Base-by-base conservation (phyloP, 2,113 vertebrate species). In the Azemiops feae region DNA sequence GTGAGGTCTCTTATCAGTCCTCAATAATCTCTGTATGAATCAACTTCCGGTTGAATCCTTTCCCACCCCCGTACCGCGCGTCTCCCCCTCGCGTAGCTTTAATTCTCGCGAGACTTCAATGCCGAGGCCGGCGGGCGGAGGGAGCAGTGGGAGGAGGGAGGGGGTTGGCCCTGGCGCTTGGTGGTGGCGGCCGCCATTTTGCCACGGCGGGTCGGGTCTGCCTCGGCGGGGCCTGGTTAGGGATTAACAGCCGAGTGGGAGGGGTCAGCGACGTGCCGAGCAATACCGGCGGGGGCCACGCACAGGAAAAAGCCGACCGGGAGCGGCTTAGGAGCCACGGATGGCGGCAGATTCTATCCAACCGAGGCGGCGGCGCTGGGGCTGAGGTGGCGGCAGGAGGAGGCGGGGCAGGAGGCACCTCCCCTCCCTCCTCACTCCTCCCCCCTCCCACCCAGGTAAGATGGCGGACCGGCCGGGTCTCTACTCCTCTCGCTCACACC, bases 321-420 rank as follows among this genome's bases (percentile, higher is more conserved):
- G 39, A 43, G 91, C 57, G 39, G 52, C 54, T 47, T 55, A 52
- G 81, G 91, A 91, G 91, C 91, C 14, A 27, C 88, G 91, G 93
- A 94, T 94, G 91, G 91, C 93, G 58, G 57, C 85, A 91, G 93
- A 94, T 94, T 87, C 86, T 89, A 39, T 92, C 45, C 93, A 88
- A 85, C 93, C 88, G 88, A 89, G 91, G 88, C 91, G 93, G 91
- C 89, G 93, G 91, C 91, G 91, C 88, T 94, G 91, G 91, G 93
- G 93, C 93, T 89, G 93, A 92, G 93, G 93, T 90, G 93, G 91
- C 93, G 91, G 93, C 88, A 93, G 92, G 91, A 92, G 93, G 91
- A 94, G 93, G 93, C 93, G 93, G 93, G 90, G 93, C 93, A 89
- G 93, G 92, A 92, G 91, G 93, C 91, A 64, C 93, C 91, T 94